Conservation (phyloP, 2,888 invertebrate genomes). For the Phyto melanocephala region DNA sequence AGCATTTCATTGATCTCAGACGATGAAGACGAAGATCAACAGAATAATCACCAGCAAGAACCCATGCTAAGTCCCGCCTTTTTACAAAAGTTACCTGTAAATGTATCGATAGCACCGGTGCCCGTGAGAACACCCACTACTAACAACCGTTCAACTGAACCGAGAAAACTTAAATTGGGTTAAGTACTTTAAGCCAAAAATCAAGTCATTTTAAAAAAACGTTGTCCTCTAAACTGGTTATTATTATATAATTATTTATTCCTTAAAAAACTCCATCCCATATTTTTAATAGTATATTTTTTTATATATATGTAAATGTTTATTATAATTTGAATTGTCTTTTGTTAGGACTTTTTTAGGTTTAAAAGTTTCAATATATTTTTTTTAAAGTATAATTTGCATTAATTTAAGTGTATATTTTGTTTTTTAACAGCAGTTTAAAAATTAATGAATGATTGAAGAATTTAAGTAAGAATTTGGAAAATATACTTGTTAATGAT, state of each 20-base stretch:
- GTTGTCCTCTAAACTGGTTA: constrained; percentile 14
- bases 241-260: constrained; percentile 31
- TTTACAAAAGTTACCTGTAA: constrained; percentile 69
- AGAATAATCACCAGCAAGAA: constrained; percentile 65
- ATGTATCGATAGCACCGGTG: constrained; percentile 58
- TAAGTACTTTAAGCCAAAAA: constrained; percentile 14
- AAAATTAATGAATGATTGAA: too few relatives aligned
- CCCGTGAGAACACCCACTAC: constrained; percentile 12
- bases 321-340: constrained; percentile 5
- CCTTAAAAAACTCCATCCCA: constrained; percentile 4
- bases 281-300: not conserved
- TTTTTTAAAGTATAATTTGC: too few relatives aligned
- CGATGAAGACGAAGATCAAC: constrained; percentile 72
- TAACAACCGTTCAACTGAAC: constrained; percentile 18
- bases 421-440: too few relatives aligned
- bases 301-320: not conserved
- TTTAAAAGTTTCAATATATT: too few relatives aligned
- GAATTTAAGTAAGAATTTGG: too few relatives aligned
- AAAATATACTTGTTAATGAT: too few relatives aligned
- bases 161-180: constrained; percentile 57
- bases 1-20: constrained; percentile 78
- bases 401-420: too few relatives aligned
- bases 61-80: constrained; percentile 68
- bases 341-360: too few relatives aligned
- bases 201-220: constrained; percentile 25